A percentile compares a stretch with the other conserved stretches of the same genome.
These are phyloP conservation scores for Tethea ocularis DNA, from an alignment of 2,888 invertebrate species.

Conservation along the genomic window DNA sequence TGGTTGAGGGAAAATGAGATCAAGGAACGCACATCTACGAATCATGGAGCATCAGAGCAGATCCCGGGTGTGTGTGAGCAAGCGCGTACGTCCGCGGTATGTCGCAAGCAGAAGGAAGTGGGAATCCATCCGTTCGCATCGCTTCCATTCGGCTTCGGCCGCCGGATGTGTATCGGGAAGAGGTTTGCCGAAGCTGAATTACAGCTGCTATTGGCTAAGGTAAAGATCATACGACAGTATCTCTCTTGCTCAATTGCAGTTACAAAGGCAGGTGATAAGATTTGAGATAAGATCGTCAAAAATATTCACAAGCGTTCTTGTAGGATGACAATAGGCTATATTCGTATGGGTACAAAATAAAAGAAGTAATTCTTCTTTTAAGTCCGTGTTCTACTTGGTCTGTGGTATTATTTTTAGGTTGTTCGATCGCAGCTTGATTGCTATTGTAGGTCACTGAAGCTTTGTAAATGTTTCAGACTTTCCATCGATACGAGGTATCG, in stretches of 20 bases:
- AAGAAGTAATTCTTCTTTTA: not conserved
- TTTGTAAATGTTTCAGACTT: slow-evolving; percentile 81
- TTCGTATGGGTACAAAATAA: not conserved
- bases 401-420: not conserved
- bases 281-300: not conserved
- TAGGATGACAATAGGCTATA: not conserved
- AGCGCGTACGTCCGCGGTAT: slow-evolving; percentile 43
- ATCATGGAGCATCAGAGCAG: slow-evolving; percentile 14
- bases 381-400: not conserved
- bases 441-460: not conserved
- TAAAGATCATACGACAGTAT: slow-evolving; percentile 39
- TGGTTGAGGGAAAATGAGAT: slow-evolving; percentile 86
- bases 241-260: not conserved
- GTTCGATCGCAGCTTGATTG: not conserved
- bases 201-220: slow-evolving; percentile 89
- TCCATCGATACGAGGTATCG: slow-evolving; percentile 87
- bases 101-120: slow-evolving; percentile 78
- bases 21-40: slow-evolving; percentile 29
- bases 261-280: not conserved
- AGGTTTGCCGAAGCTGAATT: slow-evolving; percentile 92
- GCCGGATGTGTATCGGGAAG: slow-evolving; percentile 90
- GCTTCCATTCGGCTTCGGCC: slow-evolving; percentile 90
- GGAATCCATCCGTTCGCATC: slow-evolving; percentile 89
- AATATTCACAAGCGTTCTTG: not conserved
- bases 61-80: slow-evolving; percentile 24